Conservation (phyloP, 2,888 invertebrate genomes). For the Vesta saturnalis region DNA sequence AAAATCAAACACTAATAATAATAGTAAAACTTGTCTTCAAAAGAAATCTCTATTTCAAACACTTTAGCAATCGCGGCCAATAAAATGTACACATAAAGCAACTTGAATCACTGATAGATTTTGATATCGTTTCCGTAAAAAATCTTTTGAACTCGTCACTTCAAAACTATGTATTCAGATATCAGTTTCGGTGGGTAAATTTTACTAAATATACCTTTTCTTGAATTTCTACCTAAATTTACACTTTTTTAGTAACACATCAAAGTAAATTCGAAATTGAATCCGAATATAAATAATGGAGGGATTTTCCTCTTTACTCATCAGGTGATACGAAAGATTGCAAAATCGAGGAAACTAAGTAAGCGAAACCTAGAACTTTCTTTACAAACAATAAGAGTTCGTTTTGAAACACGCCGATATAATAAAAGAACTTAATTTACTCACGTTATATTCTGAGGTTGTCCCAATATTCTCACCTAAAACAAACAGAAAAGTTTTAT, state of each 20-base stretch:
- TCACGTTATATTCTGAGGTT: background rate
- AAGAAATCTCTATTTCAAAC: too few species aligned
- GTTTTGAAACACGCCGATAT: background rate
- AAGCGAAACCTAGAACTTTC: background rate
- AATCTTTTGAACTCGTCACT: too few species aligned
- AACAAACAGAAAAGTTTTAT: slow-evolving; percentile 12
- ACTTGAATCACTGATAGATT: too few species aligned
- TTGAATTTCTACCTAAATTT: background rate
- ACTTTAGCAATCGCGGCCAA: too few species aligned
- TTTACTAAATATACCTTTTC: too few species aligned
- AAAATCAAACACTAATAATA: too few species aligned
- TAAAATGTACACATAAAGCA: too few species aligned
- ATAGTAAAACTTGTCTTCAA: too few species aligned
- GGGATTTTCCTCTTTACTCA: background rate
- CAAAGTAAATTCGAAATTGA: background rate
- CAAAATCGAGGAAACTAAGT: background rate
- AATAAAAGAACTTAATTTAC: background rate
- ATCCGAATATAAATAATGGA: background rate
- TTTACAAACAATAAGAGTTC: background rate
- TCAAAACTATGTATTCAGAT: too few species aligned
- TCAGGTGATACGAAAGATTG: background rate
- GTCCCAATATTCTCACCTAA: slow-evolving; percentile 16
- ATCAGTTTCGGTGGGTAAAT: too few species aligned
- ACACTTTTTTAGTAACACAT: background rate
- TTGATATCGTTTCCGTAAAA: too few species aligned